Evolutionary conservation across 2,113 vertebrate genomes (phyloP).

Genomic region (Dendrocopos noguchii): DNA sequence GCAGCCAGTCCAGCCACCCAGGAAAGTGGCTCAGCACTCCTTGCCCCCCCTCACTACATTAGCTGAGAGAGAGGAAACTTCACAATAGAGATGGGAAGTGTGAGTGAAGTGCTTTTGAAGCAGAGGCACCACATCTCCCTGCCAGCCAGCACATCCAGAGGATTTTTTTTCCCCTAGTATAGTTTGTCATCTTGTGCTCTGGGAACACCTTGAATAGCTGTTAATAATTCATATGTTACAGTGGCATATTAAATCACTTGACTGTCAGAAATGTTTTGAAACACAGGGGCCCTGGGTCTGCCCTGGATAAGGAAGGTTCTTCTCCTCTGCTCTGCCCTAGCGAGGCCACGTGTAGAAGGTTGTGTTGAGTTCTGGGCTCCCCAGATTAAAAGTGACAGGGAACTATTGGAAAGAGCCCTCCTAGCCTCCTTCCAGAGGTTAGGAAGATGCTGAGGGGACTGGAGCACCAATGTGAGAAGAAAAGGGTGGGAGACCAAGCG

Average conservation of each 20-base stretch:
- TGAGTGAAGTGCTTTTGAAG: background rate
- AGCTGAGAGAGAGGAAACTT: background rate
- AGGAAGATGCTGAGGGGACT: too few relatives aligned
- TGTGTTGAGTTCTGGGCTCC: background rate
- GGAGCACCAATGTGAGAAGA: too few relatives aligned
- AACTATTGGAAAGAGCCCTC: background rate
- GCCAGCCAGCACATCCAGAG: background rate
- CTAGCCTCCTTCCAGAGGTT: too few relatives aligned
- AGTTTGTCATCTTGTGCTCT: constrained; percentile 10
- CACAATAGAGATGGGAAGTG: background rate
- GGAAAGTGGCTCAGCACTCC: background rate
- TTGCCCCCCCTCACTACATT: background rate
- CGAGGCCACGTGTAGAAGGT: too few relatives aligned
- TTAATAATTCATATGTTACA: constrained; percentile 38
- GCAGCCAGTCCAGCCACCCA: background rate
- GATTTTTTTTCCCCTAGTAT: background rate
- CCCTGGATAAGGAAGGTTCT: background rate
- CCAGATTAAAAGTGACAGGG: background rate
- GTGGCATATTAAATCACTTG: background rate
- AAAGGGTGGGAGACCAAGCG: too few relatives aligned
- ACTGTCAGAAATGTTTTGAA: background rate
- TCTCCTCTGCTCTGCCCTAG: background rate
- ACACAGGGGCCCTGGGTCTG: background rate
- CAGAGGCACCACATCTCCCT: background rate
- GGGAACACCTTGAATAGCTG: background rate